Percentiles rank a stretch among this genome's conserved stretches.
Evolutionary conservation across 2,797 vertebrate genomes (phyloP).

Genomic region (Dromococcyx pavoninus): DNA sequence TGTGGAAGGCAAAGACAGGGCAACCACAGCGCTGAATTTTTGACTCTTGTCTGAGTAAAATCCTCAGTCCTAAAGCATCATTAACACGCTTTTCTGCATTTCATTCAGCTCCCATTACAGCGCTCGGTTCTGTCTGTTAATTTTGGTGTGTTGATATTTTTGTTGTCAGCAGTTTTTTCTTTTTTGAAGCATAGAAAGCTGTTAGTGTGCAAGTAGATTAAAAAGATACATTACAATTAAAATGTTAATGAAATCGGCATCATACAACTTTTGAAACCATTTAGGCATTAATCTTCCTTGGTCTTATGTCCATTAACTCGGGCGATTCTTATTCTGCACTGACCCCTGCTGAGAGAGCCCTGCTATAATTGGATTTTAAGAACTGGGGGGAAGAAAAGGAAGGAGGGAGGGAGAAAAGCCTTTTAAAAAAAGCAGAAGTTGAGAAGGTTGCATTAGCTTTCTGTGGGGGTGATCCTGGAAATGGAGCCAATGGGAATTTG

Average conservation of each 20-base stretch:
- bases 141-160: slow-evolving; percentile 71
- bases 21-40: background rate
- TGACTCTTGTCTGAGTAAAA: background rate
- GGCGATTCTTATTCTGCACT: slow-evolving; percentile 74
- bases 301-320: slow-evolving; percentile 64
- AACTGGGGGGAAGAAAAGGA: background rate
- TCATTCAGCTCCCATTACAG: slow-evolving; percentile 41
- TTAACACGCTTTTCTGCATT: slow-evolving; percentile 34
- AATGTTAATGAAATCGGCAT: slow-evolving; percentile 80
- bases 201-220: slow-evolving; percentile 77
- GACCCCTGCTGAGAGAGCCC: slow-evolving; percentile 77
- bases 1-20: background rate
- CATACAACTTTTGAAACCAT: slow-evolving; percentile 72
- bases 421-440: slow-evolving; percentile 36
- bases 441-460: background rate
- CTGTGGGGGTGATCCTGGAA: accelerated
- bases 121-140: slow-evolving; percentile 57
- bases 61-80: background rate
- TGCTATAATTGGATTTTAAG: slow-evolving; percentile 76
- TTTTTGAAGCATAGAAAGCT: slow-evolving; percentile 68
- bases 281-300: slow-evolving; percentile 69
- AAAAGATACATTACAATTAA: slow-evolving; percentile 82
- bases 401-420: background rate
- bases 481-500: accelerated
- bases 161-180: slow-evolving; percentile 75